Conservation (phyloP, 1,140 invertebrate genomes). For the Parasteatoda tepidariorum region DNA sequence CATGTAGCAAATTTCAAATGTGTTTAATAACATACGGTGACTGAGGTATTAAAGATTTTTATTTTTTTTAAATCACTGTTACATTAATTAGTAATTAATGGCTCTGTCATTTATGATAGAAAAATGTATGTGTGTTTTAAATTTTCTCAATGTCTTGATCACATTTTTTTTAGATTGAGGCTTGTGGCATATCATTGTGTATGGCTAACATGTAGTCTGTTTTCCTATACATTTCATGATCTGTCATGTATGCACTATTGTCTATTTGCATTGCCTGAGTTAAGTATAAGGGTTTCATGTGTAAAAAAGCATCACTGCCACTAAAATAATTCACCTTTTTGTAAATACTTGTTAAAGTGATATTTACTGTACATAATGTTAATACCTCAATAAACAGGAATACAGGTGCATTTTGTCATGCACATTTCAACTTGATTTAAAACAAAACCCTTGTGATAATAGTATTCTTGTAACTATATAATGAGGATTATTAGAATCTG, state of each 20-base stretch:
- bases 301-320: slow-evolving; percentile 32
- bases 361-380: slow-evolving; percentile 49
- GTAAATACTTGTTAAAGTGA: slow-evolving; percentile 48
- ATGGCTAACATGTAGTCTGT: not conserved
- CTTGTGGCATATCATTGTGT: too few species aligned
- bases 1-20: too few species aligned
- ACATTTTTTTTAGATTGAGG: too few species aligned
- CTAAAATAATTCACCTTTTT: slow-evolving; percentile 32
- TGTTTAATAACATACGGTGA: too few species aligned
- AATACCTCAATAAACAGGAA: slow-evolving; percentile 33
- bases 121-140: too few species aligned
- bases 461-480: slow-evolving; percentile 16
- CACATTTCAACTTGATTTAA: slow-evolving; percentile 6
- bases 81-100: too few species aligned
- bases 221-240: too few species aligned
- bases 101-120: too few species aligned
- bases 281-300: not conserved
- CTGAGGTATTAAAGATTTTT: too few species aligned
- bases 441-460: slow-evolving; percentile 25
- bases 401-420: slow-evolving; percentile 8
- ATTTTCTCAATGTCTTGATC: too few species aligned
- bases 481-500: not conserved
- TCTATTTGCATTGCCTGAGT: not conserved
- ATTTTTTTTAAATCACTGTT: too few species aligned
- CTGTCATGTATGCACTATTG: not conserved